phyloP scores from a whole-genome alignment of 2,797 vertebrate species.

The Squalus acanthias region DNA sequence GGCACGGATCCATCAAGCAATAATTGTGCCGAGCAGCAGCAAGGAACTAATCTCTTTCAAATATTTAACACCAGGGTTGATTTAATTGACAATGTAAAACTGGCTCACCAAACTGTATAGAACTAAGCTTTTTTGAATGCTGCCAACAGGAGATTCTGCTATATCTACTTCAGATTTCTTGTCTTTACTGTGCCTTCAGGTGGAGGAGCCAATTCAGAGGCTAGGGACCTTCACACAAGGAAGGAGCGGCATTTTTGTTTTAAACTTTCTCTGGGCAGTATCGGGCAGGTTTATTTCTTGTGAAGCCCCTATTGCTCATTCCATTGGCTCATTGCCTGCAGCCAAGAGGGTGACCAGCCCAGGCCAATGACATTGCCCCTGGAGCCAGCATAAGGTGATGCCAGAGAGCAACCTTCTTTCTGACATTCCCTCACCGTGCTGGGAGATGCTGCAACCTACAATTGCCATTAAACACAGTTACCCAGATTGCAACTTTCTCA shows the following conservation, averaged over 20 bases:
- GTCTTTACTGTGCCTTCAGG: not conserved
- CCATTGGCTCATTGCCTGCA: not conserved
- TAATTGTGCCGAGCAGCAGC: not conserved
- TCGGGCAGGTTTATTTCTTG: not conserved
- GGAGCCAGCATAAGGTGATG: not conserved
- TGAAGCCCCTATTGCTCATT: not conserved
- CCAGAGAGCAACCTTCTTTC: not conserved
- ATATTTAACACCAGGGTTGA: not conserved
- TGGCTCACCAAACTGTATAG: not conserved
- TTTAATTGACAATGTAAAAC: not conserved
- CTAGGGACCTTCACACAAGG: not conserved
- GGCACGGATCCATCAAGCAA: not conserved
- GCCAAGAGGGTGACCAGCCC: not conserved
- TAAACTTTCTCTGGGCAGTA: not conserved
- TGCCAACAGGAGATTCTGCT: not conserved
- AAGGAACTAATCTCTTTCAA: not conserved
- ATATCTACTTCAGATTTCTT: not conserved
- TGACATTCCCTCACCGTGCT: not conserved
- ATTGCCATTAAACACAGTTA: not conserved
- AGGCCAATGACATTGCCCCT: not conserved
- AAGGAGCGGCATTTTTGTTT: not conserved
- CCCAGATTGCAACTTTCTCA: not conserved
- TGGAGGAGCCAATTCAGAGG: not conserved
- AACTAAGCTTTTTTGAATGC: not conserved
- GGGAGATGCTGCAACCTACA: not conserved